Base-by-base conservation (phyloP, 2,888 invertebrate genomes). In the Drosophila gaucha region DNA sequence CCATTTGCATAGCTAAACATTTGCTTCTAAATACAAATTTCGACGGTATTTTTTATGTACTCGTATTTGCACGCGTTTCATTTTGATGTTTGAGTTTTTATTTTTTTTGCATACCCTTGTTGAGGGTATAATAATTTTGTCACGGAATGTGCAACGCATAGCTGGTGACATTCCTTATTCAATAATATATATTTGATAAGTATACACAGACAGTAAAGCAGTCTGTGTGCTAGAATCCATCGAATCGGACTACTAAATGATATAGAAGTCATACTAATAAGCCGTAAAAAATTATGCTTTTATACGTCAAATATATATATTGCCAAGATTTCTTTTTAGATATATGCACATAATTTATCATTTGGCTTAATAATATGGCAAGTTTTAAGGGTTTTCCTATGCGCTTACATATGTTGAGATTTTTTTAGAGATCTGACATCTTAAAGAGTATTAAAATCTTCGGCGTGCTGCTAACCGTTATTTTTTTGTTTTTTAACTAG, bases 1-100 rank as follows among this genome's bases (percentile, higher is more conserved):
- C 71, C 75, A 88, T 84, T 88, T 87, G 88, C 84, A 84, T 88
- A 84, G 77, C 86, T 71, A 84, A 84, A 88, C 88, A 86, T 88
- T 82, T 80, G 85, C 67, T 73, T 52, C 80, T 78, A 71, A 82
- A 86, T 82, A 80, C 72, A 70, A 86, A 68, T 74, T 77, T 80
- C 62, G 64, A 67, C 41, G 39, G 41, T 76, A 50, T 67, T 36
- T 60, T 35, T 47, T 49, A 41, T 65, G 54, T 73, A 39, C 67
- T 65, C 47, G 43, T 74, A 77, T 84, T 84, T 84, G 78, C 71
- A 68, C 73, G 69, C 76, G 58, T 60, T 70, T 66, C 43, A 46
- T 52, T 57, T 66, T 58, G 52, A 65, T 51, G 35, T 36, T 54
- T 44, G 44, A 24, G 16, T 47, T n/a, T 31, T 20, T n/a, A n/a